Conservation (phyloP, 37 sponge, comb jelly and placozoan genomes). For the Cladorhizidae sp. region DNA sequence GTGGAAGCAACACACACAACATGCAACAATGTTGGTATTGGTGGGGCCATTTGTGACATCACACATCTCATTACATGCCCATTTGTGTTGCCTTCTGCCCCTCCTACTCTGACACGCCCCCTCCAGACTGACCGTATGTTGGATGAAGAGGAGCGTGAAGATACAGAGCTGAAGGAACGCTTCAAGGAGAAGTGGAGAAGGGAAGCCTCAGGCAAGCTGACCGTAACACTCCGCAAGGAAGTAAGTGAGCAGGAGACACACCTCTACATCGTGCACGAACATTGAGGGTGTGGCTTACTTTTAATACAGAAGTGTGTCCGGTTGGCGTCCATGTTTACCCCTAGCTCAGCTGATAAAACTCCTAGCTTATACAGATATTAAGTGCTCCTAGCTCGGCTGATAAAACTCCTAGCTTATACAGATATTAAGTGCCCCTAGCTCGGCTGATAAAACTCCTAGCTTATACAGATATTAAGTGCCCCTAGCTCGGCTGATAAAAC, state of each 20-base stretch:
- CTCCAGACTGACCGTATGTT: constrained; percentile 70
- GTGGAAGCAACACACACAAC: neutral
- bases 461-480: too few species aligned
- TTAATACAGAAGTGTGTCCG: neutral
- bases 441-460: too few species aligned
- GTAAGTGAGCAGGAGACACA: neutral
- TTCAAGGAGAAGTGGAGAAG: constrained; percentile 91
- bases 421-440: too few species aligned
- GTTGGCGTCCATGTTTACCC: neutral
- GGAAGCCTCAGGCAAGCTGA: constrained; percentile 73
- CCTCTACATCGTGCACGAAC: neutral
- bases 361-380: too few species aligned
- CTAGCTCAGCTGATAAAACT: too few species aligned
- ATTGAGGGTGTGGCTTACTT: neutral
- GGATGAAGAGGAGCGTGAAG: constrained; percentile 92
- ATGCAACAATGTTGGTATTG: neutral
- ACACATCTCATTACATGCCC: too few species aligned
- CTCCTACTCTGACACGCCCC: too few species aligned
- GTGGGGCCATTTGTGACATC: neutral
- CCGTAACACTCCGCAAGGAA: constrained; percentile 71
- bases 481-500: too few species aligned
- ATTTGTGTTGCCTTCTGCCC: too few species aligned
- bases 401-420: too few species aligned
- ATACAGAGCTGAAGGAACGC: constrained; percentile 61
- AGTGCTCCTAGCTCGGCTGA: too few species aligned